Base-by-base conservation (phyloP, 2,888 invertebrate genomes). In the Exocentrus adspersus region DNA sequence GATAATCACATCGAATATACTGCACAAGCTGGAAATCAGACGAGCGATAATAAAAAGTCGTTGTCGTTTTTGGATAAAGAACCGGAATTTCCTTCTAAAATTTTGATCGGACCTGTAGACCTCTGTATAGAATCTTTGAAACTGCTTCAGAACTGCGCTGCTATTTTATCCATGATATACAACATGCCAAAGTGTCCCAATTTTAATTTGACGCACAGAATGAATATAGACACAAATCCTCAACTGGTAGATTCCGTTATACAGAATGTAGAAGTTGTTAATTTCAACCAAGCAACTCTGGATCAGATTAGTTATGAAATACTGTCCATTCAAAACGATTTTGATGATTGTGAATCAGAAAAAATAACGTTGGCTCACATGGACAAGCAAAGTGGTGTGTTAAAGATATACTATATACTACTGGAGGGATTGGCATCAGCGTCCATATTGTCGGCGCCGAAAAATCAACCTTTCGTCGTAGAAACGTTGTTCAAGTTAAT, bases 151-250 rank as follows among this genome's bases (percentile, higher is more conserved):
- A 92, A 90, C 72, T 96, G 95, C 79, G 92, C 93, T 61, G 90
- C 91, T 67, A 95, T 97, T 72, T 84, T 97, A 57, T 91, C 93
- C 2, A 92, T 93, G 83, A 95, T 97, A 95, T 94, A 93, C 81
- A 91, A 90, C 76, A 96, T 97, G 95, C 95, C 96, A 0, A 94
- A 94, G 74, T 95, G 95, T 80, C 97, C 97, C 0, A 92, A 92
- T 65, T 96, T 97, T 78, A 94, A 95, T 80, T 91, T 95, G 10
- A 94, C 95, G 0, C 93, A 95, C 77, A 87, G 92, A 77, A 90
- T 93, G 68, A 92, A 91, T 78, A 90, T 91, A 0, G 91, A 92
- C 62, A 88, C 90, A 52, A 90, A 91, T 2, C 87, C 92, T 1
- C 91, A 92, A 71, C 88, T 92, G 50, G 94, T 95, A 0, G 95